Percentiles rank a stretch among this genome's conserved stretches.
Evolutionary conservation across 2,888 invertebrate species (phyloP).

Genomic region (Eutolmus rufibarbis): DNA sequence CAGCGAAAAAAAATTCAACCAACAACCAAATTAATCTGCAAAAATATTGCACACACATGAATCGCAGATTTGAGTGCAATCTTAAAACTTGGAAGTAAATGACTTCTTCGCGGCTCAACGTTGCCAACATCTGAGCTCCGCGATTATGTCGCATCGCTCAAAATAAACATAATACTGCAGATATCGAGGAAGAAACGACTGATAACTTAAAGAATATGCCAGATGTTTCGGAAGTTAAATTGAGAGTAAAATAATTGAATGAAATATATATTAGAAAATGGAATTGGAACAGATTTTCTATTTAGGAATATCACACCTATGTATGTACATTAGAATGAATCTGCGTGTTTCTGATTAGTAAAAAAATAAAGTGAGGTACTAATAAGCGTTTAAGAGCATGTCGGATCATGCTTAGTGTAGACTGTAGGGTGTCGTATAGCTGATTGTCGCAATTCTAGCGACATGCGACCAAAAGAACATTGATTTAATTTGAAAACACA

Average conservation of each 20-base stretch:
- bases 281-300: background rate
- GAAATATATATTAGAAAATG: background rate
- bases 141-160: background rate
- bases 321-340: too few relatives aligned
- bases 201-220: background rate
- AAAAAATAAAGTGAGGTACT: too few relatives aligned
- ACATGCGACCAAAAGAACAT: too few relatives aligned
- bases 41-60: constrained; percentile 1
- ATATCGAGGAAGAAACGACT: background rate
- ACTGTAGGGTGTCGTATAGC: too few relatives aligned
- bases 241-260: background rate
- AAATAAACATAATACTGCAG: background rate
- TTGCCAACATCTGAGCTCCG: background rate
- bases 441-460: too few relatives aligned
- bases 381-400: too few relatives aligned
- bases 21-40: constrained; percentile 18
- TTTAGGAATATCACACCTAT: background rate
- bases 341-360: too few relatives aligned
- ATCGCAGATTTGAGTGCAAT: background rate
- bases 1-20: background rate
- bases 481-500: too few relatives aligned
- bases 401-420: too few relatives aligned
- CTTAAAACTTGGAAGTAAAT: background rate
- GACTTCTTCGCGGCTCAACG: background rate
- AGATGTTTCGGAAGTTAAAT: background rate